Percentiles rank a stretch among this genome's conserved stretches.
These are phyloP conservation scores for Caprella mutica DNA, from an alignment of 2,888 invertebrate genomes.

Conservation along the genomic window DNA sequence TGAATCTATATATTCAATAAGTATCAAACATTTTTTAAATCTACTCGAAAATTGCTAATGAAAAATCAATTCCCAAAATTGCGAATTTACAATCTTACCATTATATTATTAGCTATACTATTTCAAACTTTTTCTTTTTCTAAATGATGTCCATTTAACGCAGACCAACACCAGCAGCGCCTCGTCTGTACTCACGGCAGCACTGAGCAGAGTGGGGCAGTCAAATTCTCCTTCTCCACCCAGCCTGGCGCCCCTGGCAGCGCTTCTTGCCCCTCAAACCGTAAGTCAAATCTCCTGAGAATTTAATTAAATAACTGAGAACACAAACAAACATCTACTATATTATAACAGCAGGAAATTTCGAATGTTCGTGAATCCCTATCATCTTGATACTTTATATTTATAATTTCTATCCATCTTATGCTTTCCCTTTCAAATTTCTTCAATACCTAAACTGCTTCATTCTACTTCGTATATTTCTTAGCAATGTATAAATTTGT, in stretches of 20 bases:
- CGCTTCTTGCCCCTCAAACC: constrained; percentile 16
- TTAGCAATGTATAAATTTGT: neutral
- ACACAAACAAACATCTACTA: no score
- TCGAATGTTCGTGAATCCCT: no score
- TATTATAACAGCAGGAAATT: no score
- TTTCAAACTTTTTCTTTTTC: no score
- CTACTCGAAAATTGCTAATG: no score
- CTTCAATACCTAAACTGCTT: neutral
- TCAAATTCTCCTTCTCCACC: constrained; percentile 6
- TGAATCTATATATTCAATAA: no score
- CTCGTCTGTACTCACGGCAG: constrained; percentile 28
- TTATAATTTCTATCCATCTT: neutral
- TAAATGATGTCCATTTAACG: no score
- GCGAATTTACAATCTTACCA: no score
- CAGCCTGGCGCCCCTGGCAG: constrained; percentile 29
- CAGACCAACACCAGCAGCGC: neutral
- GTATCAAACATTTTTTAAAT: no score
- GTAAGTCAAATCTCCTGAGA: neutral
- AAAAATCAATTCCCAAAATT: no score
- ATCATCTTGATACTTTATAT: neutral
- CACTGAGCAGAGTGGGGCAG: constrained; percentile 17
- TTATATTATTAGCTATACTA: no score
- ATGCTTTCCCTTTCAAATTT: neutral
- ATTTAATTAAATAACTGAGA: no score
- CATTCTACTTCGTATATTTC: neutral